phyloP scores from a whole-genome alignment of 2,888 invertebrate species.

The Eristalinus sepulchralis region DNA sequence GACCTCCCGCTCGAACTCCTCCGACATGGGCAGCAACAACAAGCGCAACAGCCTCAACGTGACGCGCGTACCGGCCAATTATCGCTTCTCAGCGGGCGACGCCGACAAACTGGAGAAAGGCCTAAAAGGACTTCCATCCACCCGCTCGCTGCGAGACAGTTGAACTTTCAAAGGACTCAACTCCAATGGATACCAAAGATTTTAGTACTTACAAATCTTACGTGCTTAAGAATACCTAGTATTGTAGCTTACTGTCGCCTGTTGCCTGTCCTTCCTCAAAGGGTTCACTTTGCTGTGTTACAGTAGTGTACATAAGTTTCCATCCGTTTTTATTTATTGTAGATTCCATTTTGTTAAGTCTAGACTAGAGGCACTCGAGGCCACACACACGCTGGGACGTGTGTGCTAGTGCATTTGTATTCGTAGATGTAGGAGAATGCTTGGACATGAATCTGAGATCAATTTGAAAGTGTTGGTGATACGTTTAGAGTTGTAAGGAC shows the following conservation, averaged over 20 bases:
- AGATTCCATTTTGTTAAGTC: background rate
- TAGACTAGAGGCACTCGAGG: slow-evolving; percentile 14
- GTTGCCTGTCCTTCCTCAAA: slow-evolving; percentile 48
- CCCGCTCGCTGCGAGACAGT: slow-evolving; percentile 85
- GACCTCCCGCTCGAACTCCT: slow-evolving; percentile 72
- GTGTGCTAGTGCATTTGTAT: background rate
- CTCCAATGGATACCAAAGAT: slow-evolving; percentile 53
- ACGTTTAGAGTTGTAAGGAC: slow-evolving; percentile 11
- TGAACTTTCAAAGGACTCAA: slow-evolving; percentile 75
- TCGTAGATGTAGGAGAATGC: background rate
- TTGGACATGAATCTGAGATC: background rate
- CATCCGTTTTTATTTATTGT: background rate
- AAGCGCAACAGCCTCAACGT: slow-evolving; percentile 71
- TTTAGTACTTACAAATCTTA: slow-evolving; percentile 42
- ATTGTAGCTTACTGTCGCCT: slow-evolving; percentile 35
- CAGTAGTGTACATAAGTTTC: slow-evolving; percentile 42
- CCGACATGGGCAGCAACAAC: slow-evolving; percentile 69
- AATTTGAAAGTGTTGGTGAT: slow-evolving; percentile 38
- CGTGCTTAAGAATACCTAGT: slow-evolving; percentile 2
- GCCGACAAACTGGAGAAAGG: slow-evolving; percentile 84
- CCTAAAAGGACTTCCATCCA: slow-evolving; percentile 83
- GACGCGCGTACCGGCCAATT: slow-evolving; percentile 78
- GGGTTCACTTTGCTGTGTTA: slow-evolving; percentile 40
- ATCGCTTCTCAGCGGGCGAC: slow-evolving; percentile 87
- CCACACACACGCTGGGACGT: background rate